A percentile compares a stretch with the other conserved stretches of the same genome.
These are phyloP conservation scores for Ophiodon elongatus DNA, from an alignment of 2,113 vertebrate genomes.

Conservation along the genomic window DNA sequence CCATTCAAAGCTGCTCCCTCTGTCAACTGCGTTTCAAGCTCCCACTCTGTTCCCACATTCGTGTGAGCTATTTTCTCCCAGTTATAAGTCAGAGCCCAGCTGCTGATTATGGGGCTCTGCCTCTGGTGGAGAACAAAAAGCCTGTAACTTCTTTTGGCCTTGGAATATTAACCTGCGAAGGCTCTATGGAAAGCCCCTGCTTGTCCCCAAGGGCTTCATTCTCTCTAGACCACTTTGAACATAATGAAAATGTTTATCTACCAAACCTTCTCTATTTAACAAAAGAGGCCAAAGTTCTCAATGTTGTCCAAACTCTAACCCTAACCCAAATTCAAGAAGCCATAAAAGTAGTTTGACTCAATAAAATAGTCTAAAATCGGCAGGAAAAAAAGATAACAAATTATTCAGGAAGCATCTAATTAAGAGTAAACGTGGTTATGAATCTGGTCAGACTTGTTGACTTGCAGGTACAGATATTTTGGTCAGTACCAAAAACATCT, in stretches of 20 bases:
- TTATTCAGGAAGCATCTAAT: too few relatives aligned
- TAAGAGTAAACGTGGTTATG: too few relatives aligned
- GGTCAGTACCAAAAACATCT: too few relatives aligned
- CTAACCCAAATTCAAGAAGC: background rate
- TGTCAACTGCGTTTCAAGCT: background rate
- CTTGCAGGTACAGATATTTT: too few relatives aligned
- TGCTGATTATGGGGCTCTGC: conserved; percentile 40
- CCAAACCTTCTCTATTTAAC: background rate
- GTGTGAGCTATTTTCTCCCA: conserved; percentile 33
- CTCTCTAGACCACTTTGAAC: background rate
- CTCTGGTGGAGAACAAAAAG: background rate
- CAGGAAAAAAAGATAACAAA: too few relatives aligned
- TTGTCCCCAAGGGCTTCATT: conserved; percentile 3
- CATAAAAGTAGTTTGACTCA: background rate
- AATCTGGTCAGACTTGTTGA: too few relatives aligned
- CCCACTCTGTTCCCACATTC: background rate
- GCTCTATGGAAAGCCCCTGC: conserved; percentile 2
- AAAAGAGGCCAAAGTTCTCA: background rate
- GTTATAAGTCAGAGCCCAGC: conserved; percentile 46
- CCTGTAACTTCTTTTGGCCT: conserved; percentile 30
- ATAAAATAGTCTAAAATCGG: too few relatives aligned
- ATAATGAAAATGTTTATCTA: background rate
- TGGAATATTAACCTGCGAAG: conserved; percentile 16
- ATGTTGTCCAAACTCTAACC: background rate
- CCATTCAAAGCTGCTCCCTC: conserved; percentile 4